Percentiles rank a stretch among this genome's conserved stretches.
Conservation (phyloP, 2,888 invertebrate species). For the Drosophila cognata region DNA sequence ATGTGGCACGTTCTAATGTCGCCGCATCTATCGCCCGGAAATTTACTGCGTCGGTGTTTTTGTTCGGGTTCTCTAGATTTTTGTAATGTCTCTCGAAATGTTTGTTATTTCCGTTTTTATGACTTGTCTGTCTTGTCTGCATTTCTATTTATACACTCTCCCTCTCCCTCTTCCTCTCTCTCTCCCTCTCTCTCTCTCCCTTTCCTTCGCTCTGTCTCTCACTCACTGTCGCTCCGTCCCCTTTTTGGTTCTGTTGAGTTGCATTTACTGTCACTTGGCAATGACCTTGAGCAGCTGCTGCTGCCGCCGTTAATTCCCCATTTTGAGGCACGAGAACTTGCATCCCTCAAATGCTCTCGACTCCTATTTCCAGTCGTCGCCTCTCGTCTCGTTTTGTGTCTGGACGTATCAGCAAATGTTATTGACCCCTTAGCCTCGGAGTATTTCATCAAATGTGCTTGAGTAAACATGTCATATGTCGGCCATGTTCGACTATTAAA, state of each 20-base stretch:
- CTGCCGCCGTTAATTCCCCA: not conserved
- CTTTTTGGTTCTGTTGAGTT: conserved; percentile 3
- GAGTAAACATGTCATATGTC: not conserved
- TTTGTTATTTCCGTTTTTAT: conserved; percentile 31
- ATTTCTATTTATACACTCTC: conserved; percentile 42
- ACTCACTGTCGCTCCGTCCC: not conserved
- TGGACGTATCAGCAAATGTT: conserved; percentile 45
- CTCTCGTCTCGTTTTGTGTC: conserved; percentile 7
- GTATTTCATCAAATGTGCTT: conserved; percentile 5
- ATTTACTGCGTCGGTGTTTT: conserved; percentile 32
- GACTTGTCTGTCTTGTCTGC: conserved; percentile 34
- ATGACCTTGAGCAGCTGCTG: conserved; percentile 66
- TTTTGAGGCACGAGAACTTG: not conserved
- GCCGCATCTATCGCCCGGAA: conserved; percentile 50
- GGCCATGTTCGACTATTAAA: not conserved
- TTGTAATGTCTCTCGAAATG: conserved; percentile 26
- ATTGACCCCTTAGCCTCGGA: conserved; percentile 55
- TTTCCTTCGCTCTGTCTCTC: not conserved
- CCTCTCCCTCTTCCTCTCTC: not conserved
- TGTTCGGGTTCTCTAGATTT: conserved; percentile 40
- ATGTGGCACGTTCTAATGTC: conserved; percentile 59
- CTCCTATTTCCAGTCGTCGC: conserved; percentile 6
- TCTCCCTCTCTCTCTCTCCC: not conserved
- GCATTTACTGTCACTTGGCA: conserved; percentile 55
- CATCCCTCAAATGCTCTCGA: not conserved